Evolutionary conservation across 2,113 vertebrate species (phyloP), one percentile per base, ranked within the genome.

Genomic region (Podarcis cretensis): DNA sequence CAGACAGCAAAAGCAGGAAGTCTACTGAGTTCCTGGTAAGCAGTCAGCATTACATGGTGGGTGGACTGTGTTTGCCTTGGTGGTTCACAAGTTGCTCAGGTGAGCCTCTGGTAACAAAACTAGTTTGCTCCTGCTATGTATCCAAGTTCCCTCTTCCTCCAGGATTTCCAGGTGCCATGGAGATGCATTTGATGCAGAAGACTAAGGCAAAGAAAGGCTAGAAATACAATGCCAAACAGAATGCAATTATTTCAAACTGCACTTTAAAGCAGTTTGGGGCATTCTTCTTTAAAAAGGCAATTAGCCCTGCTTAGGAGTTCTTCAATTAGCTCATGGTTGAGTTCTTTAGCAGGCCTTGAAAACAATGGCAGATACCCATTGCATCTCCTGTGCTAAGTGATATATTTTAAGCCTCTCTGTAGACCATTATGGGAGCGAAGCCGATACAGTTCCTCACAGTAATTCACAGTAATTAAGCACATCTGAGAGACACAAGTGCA

Each of bases 401-500:
- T 59, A 90, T 80, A 4, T 20, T 90, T 90, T 87, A 75, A 90
- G 7, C 23, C 25, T 71, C 78, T 37, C 66, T 77, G 27, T 85
- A 84, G 92, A 18, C 16, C 65, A 65, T 23, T 65, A 65, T 73
- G 4, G 5, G 0, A 7, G 21, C 27, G 57, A 7, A 83, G 73
- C 73, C 18, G 16, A 77, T 83, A 77, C 74, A 89, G 43, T 23
- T 3, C 25, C 54, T 23, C 79, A 40, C 32, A 69, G 89, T 68
- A 90, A 88, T 54, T 77, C 81, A 83, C 81, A 54, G 91, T 65
- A 90, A 85, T 37, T 59, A 83, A 35, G 25, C 5, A 73, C 23
- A 54, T 10, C 32, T 4, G 1, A 54, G 37, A 73, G 2, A 2
- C 25, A 84, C 18, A 90, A 79, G 82, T 16, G 0, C 0, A 10